phyloP scores from a whole-genome alignment of 1,140 invertebrate genomes.

The Belonocnema kinseyi region DNA sequence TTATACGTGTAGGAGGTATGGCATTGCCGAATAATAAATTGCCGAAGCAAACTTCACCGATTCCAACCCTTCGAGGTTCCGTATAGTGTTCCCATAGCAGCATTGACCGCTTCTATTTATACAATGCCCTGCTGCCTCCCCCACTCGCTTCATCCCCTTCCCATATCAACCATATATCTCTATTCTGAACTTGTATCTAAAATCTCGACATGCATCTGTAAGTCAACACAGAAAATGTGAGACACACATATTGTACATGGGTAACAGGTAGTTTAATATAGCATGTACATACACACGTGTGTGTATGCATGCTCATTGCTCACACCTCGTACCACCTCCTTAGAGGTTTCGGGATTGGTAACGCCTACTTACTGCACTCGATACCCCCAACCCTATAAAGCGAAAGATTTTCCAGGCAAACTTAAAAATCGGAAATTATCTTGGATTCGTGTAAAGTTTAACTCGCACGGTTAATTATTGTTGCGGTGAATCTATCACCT shows the following conservation, averaged over 20 bases:
- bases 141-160: slow-evolving; percentile 30
- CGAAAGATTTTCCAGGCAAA: no score
- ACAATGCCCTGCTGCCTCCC: slow-evolving; percentile 44
- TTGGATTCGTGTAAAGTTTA: no score
- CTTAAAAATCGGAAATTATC: no score
- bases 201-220: no score
- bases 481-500: no score
- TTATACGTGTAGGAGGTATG: slow-evolving; percentile 1
- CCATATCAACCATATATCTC: neutral
- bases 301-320: no score
- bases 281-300: no score
- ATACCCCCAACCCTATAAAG: no score
- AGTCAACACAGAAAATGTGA: no score
- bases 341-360: slow-evolving; percentile 5
- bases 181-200: neutral
- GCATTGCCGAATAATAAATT: slow-evolving; percentile 24
- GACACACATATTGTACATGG: no score
- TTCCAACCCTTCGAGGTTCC: slow-evolving; percentile 9
- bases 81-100: slow-evolving; percentile 66
- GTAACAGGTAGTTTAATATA: no score
- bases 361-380: slow-evolving; percentile 11
- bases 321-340: neutral
- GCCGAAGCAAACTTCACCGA: neutral
- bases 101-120: slow-evolving; percentile 71
- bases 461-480: no score